Evolutionary conservation across 2,113 vertebrate species (phyloP).

Genomic region (Laterallus jamaicensis): DNA sequence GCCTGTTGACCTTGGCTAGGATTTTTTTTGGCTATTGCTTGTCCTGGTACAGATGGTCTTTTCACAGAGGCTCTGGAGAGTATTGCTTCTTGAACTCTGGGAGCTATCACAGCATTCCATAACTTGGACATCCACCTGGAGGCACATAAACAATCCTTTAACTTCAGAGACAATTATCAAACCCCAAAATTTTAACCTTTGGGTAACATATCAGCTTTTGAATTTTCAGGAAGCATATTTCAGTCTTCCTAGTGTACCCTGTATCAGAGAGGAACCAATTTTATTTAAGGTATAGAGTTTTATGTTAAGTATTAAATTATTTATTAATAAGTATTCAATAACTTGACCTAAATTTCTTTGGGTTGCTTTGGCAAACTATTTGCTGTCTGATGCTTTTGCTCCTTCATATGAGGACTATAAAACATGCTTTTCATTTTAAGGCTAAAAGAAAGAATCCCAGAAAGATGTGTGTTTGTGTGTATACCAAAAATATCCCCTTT

Average conservation of each 20-base stretch:
- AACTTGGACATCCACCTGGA: constrained; percentile 91
- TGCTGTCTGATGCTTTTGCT: neutral
- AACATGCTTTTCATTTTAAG: neutral
- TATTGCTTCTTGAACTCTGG: constrained; percentile 91
- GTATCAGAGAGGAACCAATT: neutral
- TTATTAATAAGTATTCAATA: neutral
- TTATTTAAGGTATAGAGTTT: neutral
- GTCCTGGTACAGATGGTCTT: constrained; percentile 71
- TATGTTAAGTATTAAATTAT: too few relatives aligned
- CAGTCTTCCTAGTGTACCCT: neutral
- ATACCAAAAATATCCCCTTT: neutral
- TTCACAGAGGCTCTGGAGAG: constrained; percentile 86
- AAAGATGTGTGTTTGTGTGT: neutral
- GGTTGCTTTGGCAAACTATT: neutral
- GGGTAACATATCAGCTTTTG: neutral
- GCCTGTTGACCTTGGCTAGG: constrained; percentile 91
- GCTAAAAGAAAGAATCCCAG: neutral
- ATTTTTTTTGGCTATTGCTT: constrained; percentile 71
- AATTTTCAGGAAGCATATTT: neutral
- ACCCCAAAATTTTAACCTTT: neutral
- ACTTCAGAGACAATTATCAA: neutral
- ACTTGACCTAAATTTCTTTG: neutral
- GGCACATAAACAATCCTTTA: neutral
- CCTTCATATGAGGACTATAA: neutral
- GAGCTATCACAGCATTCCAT: constrained; percentile 92